A percentile compares a stretch with the other conserved stretches of the same genome.
phyloP scores from a whole-genome alignment of 2,113 vertebrate genomes.

The Passer montanus region DNA sequence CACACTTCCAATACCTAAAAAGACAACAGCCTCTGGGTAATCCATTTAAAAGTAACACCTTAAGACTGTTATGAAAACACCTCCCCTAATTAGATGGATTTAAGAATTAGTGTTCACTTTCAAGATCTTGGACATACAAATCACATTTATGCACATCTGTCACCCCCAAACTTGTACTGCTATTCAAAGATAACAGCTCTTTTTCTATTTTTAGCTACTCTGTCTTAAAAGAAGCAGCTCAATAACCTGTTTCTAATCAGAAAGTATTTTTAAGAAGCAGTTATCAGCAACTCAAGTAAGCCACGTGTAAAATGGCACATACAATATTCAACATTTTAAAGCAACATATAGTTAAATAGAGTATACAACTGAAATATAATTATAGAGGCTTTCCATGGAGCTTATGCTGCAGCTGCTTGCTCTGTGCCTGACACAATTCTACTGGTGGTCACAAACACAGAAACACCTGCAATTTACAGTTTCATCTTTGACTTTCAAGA shows the following conservation, averaged over 20 bases:
- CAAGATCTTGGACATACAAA: background rate
- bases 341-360: background rate
- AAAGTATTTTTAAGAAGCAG: background rate
- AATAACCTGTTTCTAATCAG: background rate
- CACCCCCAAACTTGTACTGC: background rate
- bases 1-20: background rate
- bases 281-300: background rate
- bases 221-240: background rate
- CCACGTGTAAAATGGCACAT: rapidly evolving
- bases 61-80: background rate
- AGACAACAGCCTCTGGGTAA: background rate
- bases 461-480: background rate
- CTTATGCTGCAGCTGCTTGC: background rate
- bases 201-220: background rate
- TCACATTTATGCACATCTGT: background rate
- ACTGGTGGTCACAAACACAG: background rate
- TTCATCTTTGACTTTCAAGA: background rate
- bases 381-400: background rate
- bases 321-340: background rate
- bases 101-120: background rate
- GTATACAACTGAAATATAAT: background rate
- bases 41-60: background rate
- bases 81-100: background rate
- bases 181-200: background rate
- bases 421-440: background rate